These are phyloP conservation scores for Strix aluco DNA, from an alignment of 2,113 vertebrate species.

Conservation along the genomic window DNA sequence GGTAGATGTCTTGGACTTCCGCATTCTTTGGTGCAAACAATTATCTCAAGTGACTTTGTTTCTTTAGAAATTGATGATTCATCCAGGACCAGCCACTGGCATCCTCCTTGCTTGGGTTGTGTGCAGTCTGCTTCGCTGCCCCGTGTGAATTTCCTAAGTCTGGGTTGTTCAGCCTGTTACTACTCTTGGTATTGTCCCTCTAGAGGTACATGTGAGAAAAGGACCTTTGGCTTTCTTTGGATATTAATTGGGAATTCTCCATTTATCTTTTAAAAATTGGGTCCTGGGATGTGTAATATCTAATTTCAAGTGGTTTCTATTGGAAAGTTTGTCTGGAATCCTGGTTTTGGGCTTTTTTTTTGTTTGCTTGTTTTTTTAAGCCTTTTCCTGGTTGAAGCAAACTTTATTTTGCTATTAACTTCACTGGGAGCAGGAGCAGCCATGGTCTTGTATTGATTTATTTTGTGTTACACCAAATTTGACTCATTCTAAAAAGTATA, in stretches of 20 bases:
- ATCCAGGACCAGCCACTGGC: not conserved
- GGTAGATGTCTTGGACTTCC: not conserved
- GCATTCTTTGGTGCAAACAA: not conserved
- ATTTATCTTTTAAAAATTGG: not conserved
- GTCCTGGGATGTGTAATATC: rapidly evolving
- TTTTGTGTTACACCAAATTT: not conserved
- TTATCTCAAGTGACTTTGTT: not conserved
- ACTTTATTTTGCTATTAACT: not conserved
- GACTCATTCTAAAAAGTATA: not conserved
- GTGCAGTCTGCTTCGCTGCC: not conserved
- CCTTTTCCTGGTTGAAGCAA: not conserved
- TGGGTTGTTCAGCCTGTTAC: not conserved
- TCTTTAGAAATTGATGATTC: not conserved
- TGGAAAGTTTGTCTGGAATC: not conserved
- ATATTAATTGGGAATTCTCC: not conserved
- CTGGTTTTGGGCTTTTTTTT: not conserved
- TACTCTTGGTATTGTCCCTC: not conserved
- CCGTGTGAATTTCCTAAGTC: not conserved
- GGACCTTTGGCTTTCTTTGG: not conserved
- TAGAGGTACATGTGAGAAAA: not conserved
- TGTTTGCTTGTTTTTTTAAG: not conserved
- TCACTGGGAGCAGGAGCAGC: not conserved
- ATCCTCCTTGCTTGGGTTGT: not conserved
- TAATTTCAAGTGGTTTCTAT: not conserved
- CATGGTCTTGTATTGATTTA: not conserved